Base-by-base conservation (phyloP, 1,140 invertebrate species). In the Drosophila baimaii region DNA sequence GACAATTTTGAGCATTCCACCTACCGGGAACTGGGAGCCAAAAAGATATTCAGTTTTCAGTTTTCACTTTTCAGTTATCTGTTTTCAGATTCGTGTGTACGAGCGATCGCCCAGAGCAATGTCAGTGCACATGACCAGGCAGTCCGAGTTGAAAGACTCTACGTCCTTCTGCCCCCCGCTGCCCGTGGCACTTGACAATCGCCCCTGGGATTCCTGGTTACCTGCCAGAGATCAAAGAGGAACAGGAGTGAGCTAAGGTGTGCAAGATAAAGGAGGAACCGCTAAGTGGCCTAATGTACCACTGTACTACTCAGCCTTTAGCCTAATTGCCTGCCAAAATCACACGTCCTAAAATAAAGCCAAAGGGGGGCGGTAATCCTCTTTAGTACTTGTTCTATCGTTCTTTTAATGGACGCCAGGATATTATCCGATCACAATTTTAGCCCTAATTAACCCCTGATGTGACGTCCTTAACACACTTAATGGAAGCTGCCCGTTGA, bases 41-140 rank as follows among this genome's bases (percentile, higher is more conserved):
- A 75, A 76, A 61, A 33, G 17, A 35, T 12, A 21, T 55, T 55
- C 39, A 27, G 15, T 5, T 35, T 31, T 27, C 13, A 31, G 17
- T 52, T n/a, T 29, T 23, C 15, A 41, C 5, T 13, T 31, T 9
- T 25, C 6, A 31, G 19, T 13, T 13, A 19, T 33, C 12, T 19
- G 35, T 49, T 47, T 31, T 35, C 15, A 29, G 25, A 66, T 66
- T 56, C 21, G 4, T 41, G 25, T 29, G 62, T 64, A 88, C 62
- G 61, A 63, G 35, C 81, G 72, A 73, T 90, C 86, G 46, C 58
- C 64, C 65, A 90, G 46, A 9, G 76, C 81, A 25, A 90, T 90
- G 49, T 90, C 86, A 23, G 85, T 74, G 72, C 65, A 80, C 66
- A 90, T 49, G 49, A 90, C 86, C 63, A 90, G 65, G 43, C 69